Base-by-base conservation (phyloP, 1,140 invertebrate species). In the Heliconius melpomene region DNA sequence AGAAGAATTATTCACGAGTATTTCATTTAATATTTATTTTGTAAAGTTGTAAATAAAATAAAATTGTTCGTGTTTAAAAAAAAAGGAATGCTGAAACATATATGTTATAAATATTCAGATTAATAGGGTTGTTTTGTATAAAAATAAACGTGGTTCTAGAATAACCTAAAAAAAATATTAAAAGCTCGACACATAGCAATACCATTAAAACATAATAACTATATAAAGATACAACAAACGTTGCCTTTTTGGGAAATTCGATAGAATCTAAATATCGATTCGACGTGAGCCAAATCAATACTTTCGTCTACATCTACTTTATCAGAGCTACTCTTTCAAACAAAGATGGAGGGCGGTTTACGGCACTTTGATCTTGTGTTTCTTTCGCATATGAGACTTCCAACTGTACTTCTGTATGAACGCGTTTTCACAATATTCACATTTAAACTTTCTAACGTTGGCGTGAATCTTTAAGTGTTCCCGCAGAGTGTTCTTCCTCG, bases 331-430 rank as follows among this genome's bases (percentile, higher is more conserved):
- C 26, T 66, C 60, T 11, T 29, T 23, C 23, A 23, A 46, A 66
- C 3, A 16, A 29, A 60, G 8, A 60, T 11, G 54, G n/a, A 60
- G 54, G n/a, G 9, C 3, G 29, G n/a, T 36, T n/a, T 78, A 38
- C 18, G 77, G 46, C 29, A 73, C 70, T 54, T 73, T 73, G 9
- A 78, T 60, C 26, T 78, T 78, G 70, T 83, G 82, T 75, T 83
- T 83, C n/a, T 75, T 80, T 2, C 82, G 76, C 71, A 81, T 40
- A 29, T 83, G 82, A 7, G 75, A 75, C 3, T 74, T 83, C 54
- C 74, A 77, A 57, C 82, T 80, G 50, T 79, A 83, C 66, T 83
- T 83, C 52, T 83, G 82, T 7, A 83, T 71, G 23, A 83, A 83
- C 2, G 76, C 54, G 52, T 78, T 76, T 16, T 57, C 79, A 50